Evolutionary conservation across 2,113 vertebrate species (phyloP).

Genomic region (Emberiza fucata): DNA sequence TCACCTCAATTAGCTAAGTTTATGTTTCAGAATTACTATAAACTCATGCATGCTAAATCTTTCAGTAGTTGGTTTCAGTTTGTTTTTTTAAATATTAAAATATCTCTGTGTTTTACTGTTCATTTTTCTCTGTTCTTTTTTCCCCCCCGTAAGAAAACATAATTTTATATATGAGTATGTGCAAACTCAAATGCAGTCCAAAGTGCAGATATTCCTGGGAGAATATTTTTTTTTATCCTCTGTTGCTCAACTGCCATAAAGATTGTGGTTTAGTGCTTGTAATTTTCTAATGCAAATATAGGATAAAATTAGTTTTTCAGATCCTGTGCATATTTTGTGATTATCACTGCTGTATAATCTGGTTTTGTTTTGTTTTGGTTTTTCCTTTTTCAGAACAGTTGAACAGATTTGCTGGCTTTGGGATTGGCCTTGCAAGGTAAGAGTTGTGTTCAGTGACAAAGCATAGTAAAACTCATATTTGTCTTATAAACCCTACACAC

Average conservation of each 20-base stretch:
- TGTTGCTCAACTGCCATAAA: background rate
- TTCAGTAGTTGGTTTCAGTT: background rate
- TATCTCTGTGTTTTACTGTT: background rate
- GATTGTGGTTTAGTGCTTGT: background rate
- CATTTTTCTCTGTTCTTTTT: background rate
- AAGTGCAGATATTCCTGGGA: background rate
- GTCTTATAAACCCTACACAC: rapidly evolving
- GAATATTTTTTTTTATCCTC: background rate
- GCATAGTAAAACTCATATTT: background rate
- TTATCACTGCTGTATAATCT: constrained; percentile 27
- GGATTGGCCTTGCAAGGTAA: constrained; percentile 93
- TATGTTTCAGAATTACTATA: background rate
- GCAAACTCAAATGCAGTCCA: background rate
- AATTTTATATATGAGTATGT: background rate
- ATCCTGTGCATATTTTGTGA: rapidly evolving
- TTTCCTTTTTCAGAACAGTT: constrained; percentile 78
- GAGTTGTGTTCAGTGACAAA: background rate
- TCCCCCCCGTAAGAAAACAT: background rate
- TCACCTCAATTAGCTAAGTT: background rate
- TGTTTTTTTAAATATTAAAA: background rate
- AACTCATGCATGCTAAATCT: background rate
- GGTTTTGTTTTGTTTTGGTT: constrained; percentile 58
- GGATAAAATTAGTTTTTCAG: background rate
- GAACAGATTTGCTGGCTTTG: constrained; percentile 90
- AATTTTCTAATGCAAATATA: background rate